Evolutionary conservation across 2,797 vertebrate genomes (phyloP), one percentile per base, ranked within the genome.

Genomic region (Enteromius anoplus): DNA sequence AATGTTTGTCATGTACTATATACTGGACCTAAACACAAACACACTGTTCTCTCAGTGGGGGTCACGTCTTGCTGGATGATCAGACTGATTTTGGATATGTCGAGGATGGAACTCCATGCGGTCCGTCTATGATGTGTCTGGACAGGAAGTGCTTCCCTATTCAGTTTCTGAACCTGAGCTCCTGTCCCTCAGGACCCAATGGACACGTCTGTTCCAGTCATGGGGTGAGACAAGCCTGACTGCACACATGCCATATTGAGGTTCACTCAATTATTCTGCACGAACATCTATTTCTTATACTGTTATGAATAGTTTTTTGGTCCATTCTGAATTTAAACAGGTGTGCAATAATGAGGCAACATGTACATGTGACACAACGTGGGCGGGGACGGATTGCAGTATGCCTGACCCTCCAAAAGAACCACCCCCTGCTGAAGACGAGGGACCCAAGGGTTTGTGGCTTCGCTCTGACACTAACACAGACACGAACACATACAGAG

Each of bases 91-190:
- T 99, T 92, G 98, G 98, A 88, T 99, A 99, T 69, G 97, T 99
- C 85, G 97, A 98, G 90, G 98, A 99, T 88, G 98, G 98, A 89
- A 96, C 96, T 75, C 98, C 97, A 12, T 99, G 98, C 92, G 98
- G 98, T 91, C 98, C 98, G 71, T 97, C 97, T 19, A 99, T 99
- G 98, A 99, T 99, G 97, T 99, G 98, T 94, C 96, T 98, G 96
- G 97, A 99, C 93, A 96, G 90, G 90, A 99, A 97, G 93, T 99
- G 98, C 96, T 96, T 98, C 87, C 96, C 97, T 90, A 98, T 99
- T 93, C 96, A 97, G 91, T 97, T 96, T 84, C 93, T 99, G 87
- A 99, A 99, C 90, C 96, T 99, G 93, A 99, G 97, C 93, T 96
- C 94, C 91, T 99, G 98, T 91, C 96, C 97, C 58, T 93, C 91